A percentile compares a stretch with the other conserved stretches of the same genome.
Evolutionary conservation across 2,888 invertebrate species (phyloP).

Genomic region (Stenolophus ochropezus): DNA sequence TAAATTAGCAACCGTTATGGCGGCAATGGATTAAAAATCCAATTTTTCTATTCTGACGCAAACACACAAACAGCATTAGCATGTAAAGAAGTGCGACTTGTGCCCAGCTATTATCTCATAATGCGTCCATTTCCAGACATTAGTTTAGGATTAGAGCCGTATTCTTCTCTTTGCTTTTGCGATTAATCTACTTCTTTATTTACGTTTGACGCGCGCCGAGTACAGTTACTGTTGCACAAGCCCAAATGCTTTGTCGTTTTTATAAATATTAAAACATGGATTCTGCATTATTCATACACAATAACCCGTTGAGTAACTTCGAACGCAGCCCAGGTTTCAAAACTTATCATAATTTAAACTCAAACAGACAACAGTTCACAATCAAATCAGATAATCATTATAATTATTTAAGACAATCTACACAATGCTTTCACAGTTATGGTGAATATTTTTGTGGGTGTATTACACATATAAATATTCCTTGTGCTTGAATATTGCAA

Average conservation of each 20-base stretch:
- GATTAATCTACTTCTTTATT: conserved; percentile 26
- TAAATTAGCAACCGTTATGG: conserved; percentile 10
- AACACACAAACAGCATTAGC: conserved; percentile 41
- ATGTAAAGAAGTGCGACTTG: conserved; percentile 28
- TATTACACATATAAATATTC: no score
- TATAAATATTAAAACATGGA: conserved; percentile 16
- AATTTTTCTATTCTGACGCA: conserved; percentile 41
- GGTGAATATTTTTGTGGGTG: no score
- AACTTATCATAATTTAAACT: neutral
- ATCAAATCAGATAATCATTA: no score
- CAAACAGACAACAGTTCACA: no score
- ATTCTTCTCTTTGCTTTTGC: conserved; percentile 26
- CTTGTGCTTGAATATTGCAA: no score
- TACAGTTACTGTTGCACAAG: conserved; percentile 21
- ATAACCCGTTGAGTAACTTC: neutral
- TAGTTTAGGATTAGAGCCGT: conserved; percentile 10
- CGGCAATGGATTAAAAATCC: conserved; percentile 31
- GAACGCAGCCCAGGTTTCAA: neutral
- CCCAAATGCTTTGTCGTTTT: conserved; percentile 9
- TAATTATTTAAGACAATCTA: no score
- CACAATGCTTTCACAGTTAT: no score
- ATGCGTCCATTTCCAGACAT: conserved; percentile 26
- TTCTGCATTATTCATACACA: conserved; percentile 11
- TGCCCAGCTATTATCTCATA: conserved; percentile 23
- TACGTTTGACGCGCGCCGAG: neutral